Conservation (phyloP, 2,888 invertebrate genomes). For the Ligdia adustata region DNA sequence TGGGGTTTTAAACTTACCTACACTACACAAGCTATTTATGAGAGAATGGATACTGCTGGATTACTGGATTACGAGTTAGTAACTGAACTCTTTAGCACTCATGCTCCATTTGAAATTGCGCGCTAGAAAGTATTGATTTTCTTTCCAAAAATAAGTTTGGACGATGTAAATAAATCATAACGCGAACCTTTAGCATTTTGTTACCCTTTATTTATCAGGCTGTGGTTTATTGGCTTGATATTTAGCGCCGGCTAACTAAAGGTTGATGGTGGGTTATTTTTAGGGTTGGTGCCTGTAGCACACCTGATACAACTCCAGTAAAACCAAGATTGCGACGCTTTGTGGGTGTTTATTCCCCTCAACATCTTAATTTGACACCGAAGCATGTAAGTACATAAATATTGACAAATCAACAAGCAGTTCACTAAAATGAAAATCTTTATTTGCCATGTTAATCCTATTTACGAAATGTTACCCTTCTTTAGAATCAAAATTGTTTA, state of each 20-base stretch:
- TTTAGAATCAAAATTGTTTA: no score
- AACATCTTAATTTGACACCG: conserved; percentile 77
- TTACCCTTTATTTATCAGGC: conserved; percentile 44
- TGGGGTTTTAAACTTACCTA: no score
- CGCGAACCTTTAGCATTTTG: conserved; percentile 57
- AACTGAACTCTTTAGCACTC: conserved; percentile 31
- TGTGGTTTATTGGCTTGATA: conserved; percentile 28
- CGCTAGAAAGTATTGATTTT: conserved; percentile 81
- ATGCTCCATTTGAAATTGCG: conserved; percentile 71
- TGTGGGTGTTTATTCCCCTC: conserved; percentile 75
- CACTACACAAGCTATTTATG: no score
- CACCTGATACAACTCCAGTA: conserved; percentile 60
- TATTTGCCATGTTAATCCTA: no score
- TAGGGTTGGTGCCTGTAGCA: conserved; percentile 51
- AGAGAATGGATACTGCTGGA: conserved; percentile 57
- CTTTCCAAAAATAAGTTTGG: conserved; percentile 73
- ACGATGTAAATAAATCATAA: conserved; percentile 82
- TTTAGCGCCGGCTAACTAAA: conserved; percentile 32
- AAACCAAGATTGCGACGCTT: conserved; percentile 72
- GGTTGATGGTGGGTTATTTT: conserved; percentile 38
- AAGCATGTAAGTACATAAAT: conserved; percentile 62
- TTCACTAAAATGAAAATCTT: no score
- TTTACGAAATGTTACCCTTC: no score
- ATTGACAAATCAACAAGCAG: no score
- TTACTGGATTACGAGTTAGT: conserved; percentile 60